These are phyloP conservation scores for Pseudomyrmex sp. DNA, from an alignment of 1,140 invertebrate genomes.

Conservation along the genomic window DNA sequence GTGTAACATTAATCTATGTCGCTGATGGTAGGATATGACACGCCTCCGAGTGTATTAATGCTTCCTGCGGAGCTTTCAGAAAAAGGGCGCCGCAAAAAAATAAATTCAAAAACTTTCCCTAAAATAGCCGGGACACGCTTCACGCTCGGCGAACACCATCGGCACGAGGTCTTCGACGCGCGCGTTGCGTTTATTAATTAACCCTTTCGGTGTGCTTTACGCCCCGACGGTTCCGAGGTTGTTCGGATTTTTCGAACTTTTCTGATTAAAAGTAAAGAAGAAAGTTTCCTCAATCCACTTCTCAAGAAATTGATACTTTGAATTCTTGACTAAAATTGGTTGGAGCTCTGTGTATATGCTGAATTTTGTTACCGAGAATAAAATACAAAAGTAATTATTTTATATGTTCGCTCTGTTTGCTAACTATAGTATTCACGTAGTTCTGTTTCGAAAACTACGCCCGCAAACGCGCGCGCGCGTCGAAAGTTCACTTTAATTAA, in stretches of 20 bases:
- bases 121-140: constrained; percentile 46
- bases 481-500: constrained; percentile 11
- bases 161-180: constrained; percentile 16
- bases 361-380: constrained; percentile 20
- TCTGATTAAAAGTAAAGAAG: constrained; percentile 49
- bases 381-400: constrained; percentile 24
- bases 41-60: constrained; percentile 57
- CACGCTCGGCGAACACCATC: constrained; percentile 27
- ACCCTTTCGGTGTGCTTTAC: constrained; percentile 55
- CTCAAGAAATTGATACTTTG: constrained; percentile 54
- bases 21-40: constrained; percentile 59
- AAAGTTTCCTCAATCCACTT: constrained; percentile 53
- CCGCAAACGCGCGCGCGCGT: neutral
- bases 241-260: constrained; percentile 55
- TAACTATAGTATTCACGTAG: neutral
- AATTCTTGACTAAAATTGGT: constrained; percentile 47
- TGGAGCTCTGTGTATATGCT: neutral
- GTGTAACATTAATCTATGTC: constrained; percentile 55
- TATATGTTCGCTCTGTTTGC: neutral
- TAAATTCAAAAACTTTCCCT: constrained; percentile 45
- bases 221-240: constrained; percentile 37
- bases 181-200: constrained; percentile 61
- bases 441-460: neutral
- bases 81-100: neutral
- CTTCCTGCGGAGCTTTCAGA: constrained; percentile 24